Percentiles rank a stretch among this genome's conserved stretches.
These are phyloP conservation scores for Apostichopus leukothele DNA, from an alignment of 53 echinoderm and acorn worm species.

Conservation along the genomic window DNA sequence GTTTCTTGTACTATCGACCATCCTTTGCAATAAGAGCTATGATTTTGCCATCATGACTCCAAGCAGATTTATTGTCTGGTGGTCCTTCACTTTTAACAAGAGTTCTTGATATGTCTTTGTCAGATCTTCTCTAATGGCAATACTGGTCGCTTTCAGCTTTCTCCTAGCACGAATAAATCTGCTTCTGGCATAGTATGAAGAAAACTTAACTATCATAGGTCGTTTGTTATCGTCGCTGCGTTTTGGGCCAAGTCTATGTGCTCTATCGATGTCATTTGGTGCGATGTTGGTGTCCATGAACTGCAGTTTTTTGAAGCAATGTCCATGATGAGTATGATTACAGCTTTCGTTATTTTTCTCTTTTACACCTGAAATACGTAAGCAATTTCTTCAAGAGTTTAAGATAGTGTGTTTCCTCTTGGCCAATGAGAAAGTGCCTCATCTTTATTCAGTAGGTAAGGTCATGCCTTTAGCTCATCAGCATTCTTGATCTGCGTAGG, in stretches of 20 bases:
- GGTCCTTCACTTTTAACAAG: too few relatives aligned
- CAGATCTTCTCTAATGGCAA: too few relatives aligned
- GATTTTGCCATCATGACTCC: too few relatives aligned
- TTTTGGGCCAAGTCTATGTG: slow-evolving; percentile 1
- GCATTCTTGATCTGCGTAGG: too few relatives aligned
- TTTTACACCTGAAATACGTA: not conserved
- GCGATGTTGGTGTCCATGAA: not conserved
- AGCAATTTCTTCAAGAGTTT: not conserved
- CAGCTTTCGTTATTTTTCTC: not conserved
- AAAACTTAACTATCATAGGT: slow-evolving; percentile 5
- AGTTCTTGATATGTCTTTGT: too few relatives aligned
- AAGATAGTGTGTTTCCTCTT: too few relatives aligned
- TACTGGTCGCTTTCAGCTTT: not conserved
- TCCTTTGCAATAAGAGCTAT: too few relatives aligned
- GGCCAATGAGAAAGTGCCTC: too few relatives aligned
- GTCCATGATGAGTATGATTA: slow-evolving; percentile 11
- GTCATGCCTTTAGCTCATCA: too few relatives aligned
- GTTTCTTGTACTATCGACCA: too few relatives aligned
- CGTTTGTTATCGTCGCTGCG: not conserved
- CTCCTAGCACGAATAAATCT: slow-evolving; percentile 3
- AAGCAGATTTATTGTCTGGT: too few relatives aligned
- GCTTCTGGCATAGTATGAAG: not conserved
- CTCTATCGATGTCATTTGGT: not conserved
- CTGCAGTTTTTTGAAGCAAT: not conserved
- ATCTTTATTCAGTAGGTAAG: too few relatives aligned